Conservation (phyloP, 2,888 invertebrate genomes). For the Idaea aversata region DNA sequence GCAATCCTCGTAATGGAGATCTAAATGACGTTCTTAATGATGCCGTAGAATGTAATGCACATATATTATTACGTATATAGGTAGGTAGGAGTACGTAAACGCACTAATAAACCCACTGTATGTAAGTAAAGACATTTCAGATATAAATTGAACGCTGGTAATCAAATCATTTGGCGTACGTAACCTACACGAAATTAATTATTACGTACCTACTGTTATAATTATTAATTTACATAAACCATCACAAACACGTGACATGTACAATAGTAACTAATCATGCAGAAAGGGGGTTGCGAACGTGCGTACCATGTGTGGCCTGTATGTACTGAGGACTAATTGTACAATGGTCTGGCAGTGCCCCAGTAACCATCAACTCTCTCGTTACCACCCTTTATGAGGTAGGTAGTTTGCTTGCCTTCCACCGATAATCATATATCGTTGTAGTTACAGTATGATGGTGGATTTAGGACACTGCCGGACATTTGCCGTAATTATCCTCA, state of each 20-base stretch:
- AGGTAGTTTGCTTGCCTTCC: conserved; percentile 13
- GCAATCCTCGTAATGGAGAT: too few species aligned
- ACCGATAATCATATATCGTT: conserved; percentile 6
- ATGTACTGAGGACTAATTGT: conserved; percentile 52
- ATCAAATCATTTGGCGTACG: too few species aligned
- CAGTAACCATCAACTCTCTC: conserved; percentile 28
- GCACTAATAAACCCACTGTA: too few species aligned
- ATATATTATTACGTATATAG: too few species aligned
- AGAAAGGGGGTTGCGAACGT: conserved; percentile 80
- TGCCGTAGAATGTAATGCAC: too few species aligned
- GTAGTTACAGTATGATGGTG: conserved; percentile 14
- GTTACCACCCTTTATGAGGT: conserved; percentile 24
- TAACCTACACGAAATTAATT: conserved; percentile 25
- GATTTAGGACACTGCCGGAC: conserved; percentile 40
- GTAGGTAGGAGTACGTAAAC: too few species aligned
- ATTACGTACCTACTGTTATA: conserved; percentile 9
- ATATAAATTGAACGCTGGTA: too few species aligned
- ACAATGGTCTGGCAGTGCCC: conserved; percentile 53
- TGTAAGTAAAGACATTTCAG: too few species aligned
- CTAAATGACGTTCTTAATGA: too few species aligned
- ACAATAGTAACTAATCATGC: conserved; percentile 72
- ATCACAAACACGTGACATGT: conserved; percentile 72
- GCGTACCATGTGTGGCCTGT: conserved; percentile 62
- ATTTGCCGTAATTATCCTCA: conserved; percentile 43
- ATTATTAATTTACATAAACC: conserved; percentile 36